Evolutionary conservation across 2,113 vertebrate species (phyloP), one percentile per base, ranked within the genome.

Genomic region (Istiophorus platypterus): DNA sequence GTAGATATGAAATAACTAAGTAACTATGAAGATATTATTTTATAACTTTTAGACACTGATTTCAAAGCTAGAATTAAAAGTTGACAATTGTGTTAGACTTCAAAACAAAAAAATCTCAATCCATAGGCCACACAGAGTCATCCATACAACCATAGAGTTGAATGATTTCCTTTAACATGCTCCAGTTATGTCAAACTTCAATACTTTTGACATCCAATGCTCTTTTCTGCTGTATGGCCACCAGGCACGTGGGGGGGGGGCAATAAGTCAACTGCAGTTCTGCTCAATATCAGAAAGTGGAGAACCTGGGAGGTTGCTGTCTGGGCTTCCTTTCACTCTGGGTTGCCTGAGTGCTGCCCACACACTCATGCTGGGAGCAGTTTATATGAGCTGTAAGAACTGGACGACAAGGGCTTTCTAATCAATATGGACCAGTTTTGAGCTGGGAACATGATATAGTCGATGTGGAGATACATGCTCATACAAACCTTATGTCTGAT

Each of bases 361-460:
- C 70, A 59, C 66, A 72, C 9, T 51, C 27, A 76, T 18, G 58
- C 66, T 71, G 68, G 41, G 67, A 78, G 72, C 49, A 37, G 45
- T 72, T 65, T 61, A 56, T 76, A 63, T 42, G 45, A 79, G 72
- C 59, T 62, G 58, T 39, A 85, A 64, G 76, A 72, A 27, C 70
- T 27, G 39, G 39, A 65, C 13, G n/a, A n/a, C n/a, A n/a, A n/a
- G n/a, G n/a, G n/a, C n/a, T n/a, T n/a, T n/a, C 42, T 59, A 26
- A 87, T 88, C 65, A 5, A 90, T 85, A 72, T 31, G 2, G 49
- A 68, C 26, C 65, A 31, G 69, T 9, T 49, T 59, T 26, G 26
- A 78, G 58, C 42, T 39, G 17, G 37, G 51, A 88, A 78, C 52
- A 51, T 29, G 63, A 79, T 81, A 27, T 18, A 27, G 59, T 45